These are phyloP conservation scores for Speoplatyrhinus poulsoni DNA, from an alignment of 2,113 vertebrate species.

Conservation along the genomic window DNA sequence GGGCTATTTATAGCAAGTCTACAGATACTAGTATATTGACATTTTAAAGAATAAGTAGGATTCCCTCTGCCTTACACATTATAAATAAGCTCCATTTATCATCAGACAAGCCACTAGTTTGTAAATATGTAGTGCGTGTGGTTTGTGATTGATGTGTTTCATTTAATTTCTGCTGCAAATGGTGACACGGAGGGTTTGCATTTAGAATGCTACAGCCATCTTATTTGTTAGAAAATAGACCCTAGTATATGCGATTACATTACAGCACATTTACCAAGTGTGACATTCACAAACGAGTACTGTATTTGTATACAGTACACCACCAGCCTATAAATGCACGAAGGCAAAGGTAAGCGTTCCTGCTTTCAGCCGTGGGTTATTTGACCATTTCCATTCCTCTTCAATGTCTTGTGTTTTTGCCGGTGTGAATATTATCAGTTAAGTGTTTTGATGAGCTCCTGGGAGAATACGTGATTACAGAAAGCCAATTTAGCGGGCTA, in stretches of 20 bases:
- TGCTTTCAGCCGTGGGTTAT: not conserved
- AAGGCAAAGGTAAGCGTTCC: not conserved
- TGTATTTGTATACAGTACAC: not conserved
- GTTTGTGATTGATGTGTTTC: not conserved
- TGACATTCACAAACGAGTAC: conserved; percentile 6
- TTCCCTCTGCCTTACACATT: too few species aligned
- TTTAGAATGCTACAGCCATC: not conserved
- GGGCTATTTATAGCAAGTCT: too few species aligned
- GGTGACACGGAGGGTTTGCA: not conserved
- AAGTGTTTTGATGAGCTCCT: conserved; percentile 28
- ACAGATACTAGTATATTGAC: too few species aligned
- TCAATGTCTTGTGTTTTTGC: conserved; percentile 3
- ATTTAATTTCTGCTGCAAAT: not conserved
- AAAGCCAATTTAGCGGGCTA: conserved; percentile 35
- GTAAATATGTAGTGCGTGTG: too few species aligned
- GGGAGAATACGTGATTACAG: conserved; percentile 23
- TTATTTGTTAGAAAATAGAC: not conserved
- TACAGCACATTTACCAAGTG: conserved; percentile 18
- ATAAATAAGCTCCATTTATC: too few species aligned
- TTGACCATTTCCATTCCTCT: not conserved
- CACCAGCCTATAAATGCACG: not conserved
- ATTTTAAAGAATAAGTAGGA: too few species aligned
- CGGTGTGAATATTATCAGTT: conserved; percentile 9
- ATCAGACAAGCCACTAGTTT: too few species aligned
- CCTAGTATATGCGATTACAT: not conserved